Percentiles rank a stretch among this genome's conserved stretches.
Evolutionary conservation across 2,888 invertebrate genomes (phyloP).

Genomic region (Incurvaria masculella): DNA sequence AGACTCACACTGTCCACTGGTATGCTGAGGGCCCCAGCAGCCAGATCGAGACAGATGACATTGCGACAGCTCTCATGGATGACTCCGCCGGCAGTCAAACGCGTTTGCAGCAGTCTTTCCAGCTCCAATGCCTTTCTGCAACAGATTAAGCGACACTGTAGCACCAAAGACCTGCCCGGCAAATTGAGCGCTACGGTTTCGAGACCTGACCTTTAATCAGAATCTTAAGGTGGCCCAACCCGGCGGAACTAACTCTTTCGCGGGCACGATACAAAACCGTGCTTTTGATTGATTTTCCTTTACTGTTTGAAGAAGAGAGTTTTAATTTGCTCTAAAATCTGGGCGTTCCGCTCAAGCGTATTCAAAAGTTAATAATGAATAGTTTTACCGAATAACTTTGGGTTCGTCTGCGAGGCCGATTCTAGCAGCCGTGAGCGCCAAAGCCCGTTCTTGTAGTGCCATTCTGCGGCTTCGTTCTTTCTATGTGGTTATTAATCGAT

Average conservation of each 20-base stretch:
- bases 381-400: neutral
- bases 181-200: neutral
- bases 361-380: no score
- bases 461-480: neutral
- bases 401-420: neutral
- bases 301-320: no score
- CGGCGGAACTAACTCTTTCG: no score
- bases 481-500: no score
- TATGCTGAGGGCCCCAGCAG: constrained; percentile 44
- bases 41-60: constrained; percentile 60
- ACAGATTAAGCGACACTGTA: constrained; percentile 1
- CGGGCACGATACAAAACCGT: no score
- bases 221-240: no score
- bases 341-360: no score
- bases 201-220: no score
- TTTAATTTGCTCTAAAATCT: no score
- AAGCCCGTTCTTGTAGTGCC: neutral
- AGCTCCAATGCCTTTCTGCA: constrained; percentile 55
- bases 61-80: constrained; percentile 59
- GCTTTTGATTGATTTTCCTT: no score
- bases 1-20: constrained; percentile 53
- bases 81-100: constrained; percentile 35
- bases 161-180: neutral
- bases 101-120: constrained; percentile 45
- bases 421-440: neutral